Percentiles rank a stretch among this genome's conserved stretches.
Evolutionary conservation across 2,797 vertebrate genomes (phyloP).

Genomic region (Melanogrammus aeglefinus): DNA sequence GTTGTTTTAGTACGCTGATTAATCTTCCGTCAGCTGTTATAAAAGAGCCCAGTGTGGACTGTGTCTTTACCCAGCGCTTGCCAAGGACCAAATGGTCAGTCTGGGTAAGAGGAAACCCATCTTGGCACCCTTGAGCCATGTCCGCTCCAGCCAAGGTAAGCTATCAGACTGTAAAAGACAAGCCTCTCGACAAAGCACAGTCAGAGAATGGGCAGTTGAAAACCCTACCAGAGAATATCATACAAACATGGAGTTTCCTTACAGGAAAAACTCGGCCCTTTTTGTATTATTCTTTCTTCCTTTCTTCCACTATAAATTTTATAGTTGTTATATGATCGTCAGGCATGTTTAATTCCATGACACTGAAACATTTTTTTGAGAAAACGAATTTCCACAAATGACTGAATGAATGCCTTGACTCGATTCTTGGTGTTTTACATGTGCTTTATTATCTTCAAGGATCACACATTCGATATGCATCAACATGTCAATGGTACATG

Average conservation of each 20-base stretch:
- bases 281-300: conserved; percentile 41
- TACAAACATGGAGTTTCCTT: conserved; percentile 27
- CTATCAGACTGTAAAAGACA: conserved; percentile 50
- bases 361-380: conserved; percentile 32
- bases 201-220: conserved; percentile 22
- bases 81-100: conserved; percentile 56
- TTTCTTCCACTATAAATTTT: conserved; percentile 38
- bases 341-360: conserved; percentile 38
- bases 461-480: conserved; percentile 18
- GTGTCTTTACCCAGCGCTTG: conserved; percentile 39
- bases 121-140: conserved; percentile 42
- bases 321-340: conserved; percentile 36
- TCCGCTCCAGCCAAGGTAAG: conserved; percentile 64
- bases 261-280: conserved; percentile 30
- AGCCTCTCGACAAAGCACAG: conserved; percentile 39
- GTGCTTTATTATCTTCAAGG: conserved; percentile 26
- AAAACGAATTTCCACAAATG: conserved; percentile 38
- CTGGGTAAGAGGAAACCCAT: conserved; percentile 54
- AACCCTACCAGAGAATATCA: conserved; percentile 32
- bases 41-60: conserved; percentile 56
- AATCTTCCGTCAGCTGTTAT: conserved; percentile 52
- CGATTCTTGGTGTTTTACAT: conserved; percentile 38
- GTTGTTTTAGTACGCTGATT: conserved; percentile 57
- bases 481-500: conserved; percentile 11
- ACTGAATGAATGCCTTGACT: conserved; percentile 16